These are phyloP conservation scores for Anoplolepis gracilipes DNA, from an alignment of 1,140 invertebrate genomes.

Conservation along the genomic window DNA sequence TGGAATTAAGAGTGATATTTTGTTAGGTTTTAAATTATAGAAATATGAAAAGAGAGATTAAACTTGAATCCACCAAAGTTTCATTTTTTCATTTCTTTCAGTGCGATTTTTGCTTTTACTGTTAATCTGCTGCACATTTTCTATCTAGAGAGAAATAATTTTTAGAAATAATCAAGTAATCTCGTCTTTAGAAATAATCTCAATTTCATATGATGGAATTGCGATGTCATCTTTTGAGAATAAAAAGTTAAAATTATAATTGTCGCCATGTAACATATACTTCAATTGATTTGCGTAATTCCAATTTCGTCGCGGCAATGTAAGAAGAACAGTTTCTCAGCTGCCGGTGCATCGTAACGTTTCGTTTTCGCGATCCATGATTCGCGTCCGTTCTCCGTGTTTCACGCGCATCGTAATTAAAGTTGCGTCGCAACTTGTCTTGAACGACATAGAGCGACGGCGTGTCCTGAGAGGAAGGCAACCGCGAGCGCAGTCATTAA, in stretches of 20 bases:
- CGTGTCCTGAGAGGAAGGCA: slow-evolving; percentile 69
- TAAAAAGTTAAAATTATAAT: neutral
- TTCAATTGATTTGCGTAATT: slow-evolving; percentile 12
- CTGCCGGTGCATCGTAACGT: neutral
- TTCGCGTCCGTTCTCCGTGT: slow-evolving; percentile 12
- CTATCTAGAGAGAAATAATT: neutral
- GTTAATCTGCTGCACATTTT: no score
- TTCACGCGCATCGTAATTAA: slow-evolving; percentile 59
- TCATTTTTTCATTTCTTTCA: no score
- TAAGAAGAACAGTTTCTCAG: neutral
- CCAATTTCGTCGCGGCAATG: neutral
- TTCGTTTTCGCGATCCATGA: slow-evolving; percentile 10
- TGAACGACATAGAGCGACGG: neutral
- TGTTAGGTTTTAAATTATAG: neutral
- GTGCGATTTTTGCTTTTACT: no score
- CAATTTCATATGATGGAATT: neutral
- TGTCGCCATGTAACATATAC: neutral
- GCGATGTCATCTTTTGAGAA: neutral
- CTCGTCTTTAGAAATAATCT: no score
- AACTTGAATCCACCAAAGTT: neutral
- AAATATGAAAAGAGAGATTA: neutral
- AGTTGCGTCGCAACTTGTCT: slow-evolving; percentile 41
- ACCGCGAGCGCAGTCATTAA: slow-evolving; percentile 65
- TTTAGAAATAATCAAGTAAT: no score
- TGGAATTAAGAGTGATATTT: neutral